Evolutionary conservation across 2,797 vertebrate genomes (phyloP).

Genomic region (Poeciliopsis turneri): DNA sequence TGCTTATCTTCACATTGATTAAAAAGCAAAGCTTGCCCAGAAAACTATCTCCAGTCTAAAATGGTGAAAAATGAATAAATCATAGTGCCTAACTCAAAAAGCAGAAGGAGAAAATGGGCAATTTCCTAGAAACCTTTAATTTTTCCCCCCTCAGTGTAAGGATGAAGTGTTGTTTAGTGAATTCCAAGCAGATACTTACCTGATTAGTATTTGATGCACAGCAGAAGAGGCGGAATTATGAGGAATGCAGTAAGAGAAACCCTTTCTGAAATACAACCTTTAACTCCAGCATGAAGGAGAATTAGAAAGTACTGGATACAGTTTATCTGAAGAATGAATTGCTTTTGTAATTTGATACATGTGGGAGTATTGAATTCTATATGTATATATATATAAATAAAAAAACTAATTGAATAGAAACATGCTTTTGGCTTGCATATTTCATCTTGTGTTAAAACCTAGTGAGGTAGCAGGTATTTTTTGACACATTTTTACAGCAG

Average conservation of each 20-base stretch:
- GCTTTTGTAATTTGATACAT: slow-evolving; percentile 41
- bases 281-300: slow-evolving; percentile 31
- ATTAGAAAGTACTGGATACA: slow-evolving; percentile 40
- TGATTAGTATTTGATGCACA: slow-evolving; percentile 74
- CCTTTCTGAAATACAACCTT: slow-evolving; percentile 46
- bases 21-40: slow-evolving; percentile 66
- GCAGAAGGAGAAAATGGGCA: slow-evolving; percentile 73
- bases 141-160: slow-evolving; percentile 56
- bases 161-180: slow-evolving; percentile 65
- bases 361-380: slow-evolving; percentile 38
- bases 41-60: slow-evolving; percentile 62
- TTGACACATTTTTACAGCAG: slow-evolving; percentile 6
- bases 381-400: too few species aligned
- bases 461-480: slow-evolving; percentile 13
- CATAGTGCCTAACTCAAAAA: slow-evolving; percentile 66
- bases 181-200: slow-evolving; percentile 73
- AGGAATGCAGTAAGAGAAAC: slow-evolving; percentile 30
- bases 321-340: slow-evolving; percentile 43
- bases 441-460: slow-evolving; percentile 11
- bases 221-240: slow-evolving; percentile 44
- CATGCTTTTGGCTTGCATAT: slow-evolving; percentile 11
- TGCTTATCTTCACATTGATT: slow-evolving; percentile 71
- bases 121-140: slow-evolving; percentile 73
- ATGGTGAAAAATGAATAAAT: slow-evolving; percentile 76
- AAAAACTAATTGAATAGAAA: slow-evolving; percentile 9